Conservation (phyloP, 2,888 invertebrate species). For the Cenopis cana region DNA sequence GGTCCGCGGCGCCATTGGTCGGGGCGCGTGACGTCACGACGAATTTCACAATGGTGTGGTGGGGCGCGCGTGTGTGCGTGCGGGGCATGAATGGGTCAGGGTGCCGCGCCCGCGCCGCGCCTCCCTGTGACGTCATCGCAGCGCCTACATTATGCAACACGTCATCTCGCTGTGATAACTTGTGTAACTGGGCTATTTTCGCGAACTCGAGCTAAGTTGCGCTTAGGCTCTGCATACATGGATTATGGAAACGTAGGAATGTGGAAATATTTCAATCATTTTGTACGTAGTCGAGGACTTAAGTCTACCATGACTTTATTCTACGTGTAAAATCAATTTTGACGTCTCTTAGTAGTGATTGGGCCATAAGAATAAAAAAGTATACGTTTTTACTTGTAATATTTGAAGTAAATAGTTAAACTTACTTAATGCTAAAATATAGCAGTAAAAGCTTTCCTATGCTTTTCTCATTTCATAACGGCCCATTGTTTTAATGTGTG, state of each 20-base stretch:
- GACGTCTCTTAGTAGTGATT: too few relatives aligned
- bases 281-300: too few relatives aligned
- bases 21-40: constrained; percentile 89
- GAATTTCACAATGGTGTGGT: constrained; percentile 86
- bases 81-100: constrained; percentile 72
- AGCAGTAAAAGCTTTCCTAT: too few relatives aligned
- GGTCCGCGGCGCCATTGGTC: constrained; percentile 87
- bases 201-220: constrained; percentile 3
- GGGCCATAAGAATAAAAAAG: too few relatives aligned
- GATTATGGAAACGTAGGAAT: background rate
- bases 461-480: too few relatives aligned
- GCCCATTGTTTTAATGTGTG: too few relatives aligned
- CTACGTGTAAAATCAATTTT: too few relatives aligned
- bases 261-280: constrained; percentile 16
- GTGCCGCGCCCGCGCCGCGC: constrained; percentile 78
- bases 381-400: too few relatives aligned
- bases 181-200: constrained; percentile 1
- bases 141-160: constrained; percentile 73
- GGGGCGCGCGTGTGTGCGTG: constrained; percentile 57
- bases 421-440: too few relatives aligned
- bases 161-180: constrained; percentile 50
- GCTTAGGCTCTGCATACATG: background rate
- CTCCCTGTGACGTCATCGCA: constrained; percentile 74
- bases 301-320: too few relatives aligned
- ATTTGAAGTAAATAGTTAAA: too few relatives aligned